A percentile compares a stretch with the other conserved stretches of the same genome.
These are phyloP conservation scores for Phaethon lepturus DNA, from an alignment of 2,113 vertebrate species.

Conservation along the genomic window DNA sequence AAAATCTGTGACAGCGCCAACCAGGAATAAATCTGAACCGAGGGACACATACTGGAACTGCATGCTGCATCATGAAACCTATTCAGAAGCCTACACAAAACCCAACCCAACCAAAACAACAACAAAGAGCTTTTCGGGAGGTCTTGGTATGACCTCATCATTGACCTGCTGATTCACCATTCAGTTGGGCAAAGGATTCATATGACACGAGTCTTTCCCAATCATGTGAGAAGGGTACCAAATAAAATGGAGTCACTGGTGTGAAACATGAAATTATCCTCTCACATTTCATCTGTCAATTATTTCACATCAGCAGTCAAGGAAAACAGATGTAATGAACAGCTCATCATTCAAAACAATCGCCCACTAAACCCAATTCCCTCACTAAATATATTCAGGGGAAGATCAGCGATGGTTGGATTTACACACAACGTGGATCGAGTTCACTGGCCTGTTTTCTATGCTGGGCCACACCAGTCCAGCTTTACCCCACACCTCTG, in stretches of 20 bases:
- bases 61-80: neutral
- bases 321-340: slow-evolving; percentile 62
- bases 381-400: neutral
- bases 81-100: neutral
- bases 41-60: neutral
- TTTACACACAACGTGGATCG: neutral
- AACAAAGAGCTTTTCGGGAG: neutral
- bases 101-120: slow-evolving; percentile 1
- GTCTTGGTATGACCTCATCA: slow-evolving; percentile 29
- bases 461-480: neutral
- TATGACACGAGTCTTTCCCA: slow-evolving; percentile 5
- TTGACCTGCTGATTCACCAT: slow-evolving; percentile 34
- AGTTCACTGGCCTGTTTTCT: neutral
- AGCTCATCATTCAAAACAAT: slow-evolving; percentile 63
- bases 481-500: neutral
- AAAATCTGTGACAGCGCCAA: neutral
- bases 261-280: slow-evolving; percentile 62
- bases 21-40: neutral
- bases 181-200: slow-evolving; percentile 13
- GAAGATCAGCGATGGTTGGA: neutral
- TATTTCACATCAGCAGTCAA: slow-evolving; percentile 64
- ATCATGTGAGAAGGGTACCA: slow-evolving; percentile 29
- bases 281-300: slow-evolving; percentile 62
- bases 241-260: slow-evolving; percentile 43
- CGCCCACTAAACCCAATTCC: slow-evolving; percentile 5